Conservation (phyloP, 2,113 vertebrate genomes). For the Saguinus midas region DNA sequence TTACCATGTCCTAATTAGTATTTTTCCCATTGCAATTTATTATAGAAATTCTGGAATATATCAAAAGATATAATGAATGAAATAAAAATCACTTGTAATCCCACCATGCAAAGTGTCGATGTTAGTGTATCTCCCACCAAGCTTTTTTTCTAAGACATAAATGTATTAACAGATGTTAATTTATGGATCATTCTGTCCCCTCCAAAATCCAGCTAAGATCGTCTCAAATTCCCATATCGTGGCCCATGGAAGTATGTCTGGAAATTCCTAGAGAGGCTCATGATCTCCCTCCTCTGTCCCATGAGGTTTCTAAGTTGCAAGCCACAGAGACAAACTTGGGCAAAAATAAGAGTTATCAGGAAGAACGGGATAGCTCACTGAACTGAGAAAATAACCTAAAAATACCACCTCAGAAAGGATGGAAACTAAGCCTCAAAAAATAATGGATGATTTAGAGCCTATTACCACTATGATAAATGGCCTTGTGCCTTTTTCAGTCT, state of each 20-base stretch:
- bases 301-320: conserved; percentile 11
- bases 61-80: neutral
- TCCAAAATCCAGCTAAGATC: neutral
- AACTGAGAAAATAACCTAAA: neutral
- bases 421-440: neutral
- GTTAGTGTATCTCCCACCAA: neutral
- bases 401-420: neutral
- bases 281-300: neutral
- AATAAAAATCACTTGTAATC: neutral
- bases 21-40: neutral
- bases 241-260: neutral
- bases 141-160: neutral
- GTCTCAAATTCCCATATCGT: neutral
- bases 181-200: neutral
- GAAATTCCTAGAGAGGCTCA: neutral
- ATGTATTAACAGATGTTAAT: neutral
- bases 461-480: neutral
- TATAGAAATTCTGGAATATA: conserved; percentile 11
- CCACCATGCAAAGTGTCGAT: neutral
- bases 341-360: neutral
- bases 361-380: neutral
- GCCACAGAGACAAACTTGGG: neutral
- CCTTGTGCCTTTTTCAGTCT: neutral
- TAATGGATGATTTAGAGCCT: neutral
- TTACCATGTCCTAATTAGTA: conserved; percentile 25